Conservation (phyloP, 2,888 invertebrate genomes). For the Rugalucina vietnamica region DNA sequence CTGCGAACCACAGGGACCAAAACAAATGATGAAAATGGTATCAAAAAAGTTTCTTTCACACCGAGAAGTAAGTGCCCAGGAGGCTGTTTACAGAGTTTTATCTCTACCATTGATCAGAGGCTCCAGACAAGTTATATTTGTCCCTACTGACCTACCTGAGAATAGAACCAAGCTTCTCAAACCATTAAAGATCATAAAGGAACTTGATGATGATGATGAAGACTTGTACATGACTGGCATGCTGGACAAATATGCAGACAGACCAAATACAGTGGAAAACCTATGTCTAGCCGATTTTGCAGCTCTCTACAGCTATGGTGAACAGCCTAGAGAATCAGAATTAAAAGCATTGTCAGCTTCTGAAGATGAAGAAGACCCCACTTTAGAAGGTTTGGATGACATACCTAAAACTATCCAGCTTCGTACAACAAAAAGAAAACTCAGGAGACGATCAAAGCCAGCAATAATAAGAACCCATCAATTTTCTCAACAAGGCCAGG, state of each 20-base stretch:
- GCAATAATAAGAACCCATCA: background rate
- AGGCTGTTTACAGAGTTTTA: background rate
- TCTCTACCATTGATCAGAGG: background rate
- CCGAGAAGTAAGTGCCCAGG: background rate
- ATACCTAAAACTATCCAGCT: background rate
- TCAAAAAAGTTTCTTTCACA: background rate
- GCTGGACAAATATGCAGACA: background rate
- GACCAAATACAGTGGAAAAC: background rate
- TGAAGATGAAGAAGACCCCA: background rate
- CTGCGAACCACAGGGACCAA: constrained; percentile 32
- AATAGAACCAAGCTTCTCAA: background rate
- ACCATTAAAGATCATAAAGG: background rate
- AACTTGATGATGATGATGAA: background rate
- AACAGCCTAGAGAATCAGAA: too few species aligned
- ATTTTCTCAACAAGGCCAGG: background rate
- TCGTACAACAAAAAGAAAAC: background rate
- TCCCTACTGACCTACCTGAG: background rate
- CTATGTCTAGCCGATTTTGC: background rate
- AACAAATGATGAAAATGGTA: constrained; percentile 19
- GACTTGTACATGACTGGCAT: background rate
- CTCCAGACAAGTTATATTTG: background rate
- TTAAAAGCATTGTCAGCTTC: too few species aligned
- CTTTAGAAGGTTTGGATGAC: background rate
- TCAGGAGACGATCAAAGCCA: background rate
- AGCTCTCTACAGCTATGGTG: background rate